A percentile compares a stretch with the other conserved stretches of the same genome.
Evolutionary conservation across 2,888 invertebrate species (phyloP).

Genomic region (Antheraea yamamai): DNA sequence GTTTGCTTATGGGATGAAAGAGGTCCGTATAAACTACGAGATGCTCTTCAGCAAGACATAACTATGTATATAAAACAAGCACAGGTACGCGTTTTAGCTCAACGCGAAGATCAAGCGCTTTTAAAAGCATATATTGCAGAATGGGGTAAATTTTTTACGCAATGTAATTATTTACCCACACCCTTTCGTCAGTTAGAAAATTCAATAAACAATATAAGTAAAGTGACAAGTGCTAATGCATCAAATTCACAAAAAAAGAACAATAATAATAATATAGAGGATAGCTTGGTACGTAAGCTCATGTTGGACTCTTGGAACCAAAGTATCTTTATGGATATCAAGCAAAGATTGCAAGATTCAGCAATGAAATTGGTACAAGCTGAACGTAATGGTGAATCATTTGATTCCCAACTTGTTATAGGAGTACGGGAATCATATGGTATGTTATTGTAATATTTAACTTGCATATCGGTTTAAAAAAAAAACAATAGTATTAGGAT

Average conservation of each 20-base stretch:
- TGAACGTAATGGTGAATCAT: conserved; percentile 98
- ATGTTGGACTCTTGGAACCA: conserved; percentile 99
- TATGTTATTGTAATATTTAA: conserved; percentile 54
- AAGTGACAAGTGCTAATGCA: conserved; percentile 65
- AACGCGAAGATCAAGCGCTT: conserved; percentile 96
- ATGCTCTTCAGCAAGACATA: conserved; percentile 95
- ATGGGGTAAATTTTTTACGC: conserved; percentile 99
- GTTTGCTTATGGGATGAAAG: conserved; percentile 99
- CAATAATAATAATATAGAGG: conserved; percentile 86
- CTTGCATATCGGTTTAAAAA: neutral
- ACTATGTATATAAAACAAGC: conserved; percentile 97
- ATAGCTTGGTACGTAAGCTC: conserved; percentile 95
- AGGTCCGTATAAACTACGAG: conserved; percentile 92
- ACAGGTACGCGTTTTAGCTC: conserved; percentile 93
- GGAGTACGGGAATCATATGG: conserved; percentile 99
- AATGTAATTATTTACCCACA: conserved; percentile 97
- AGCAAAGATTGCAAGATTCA: conserved; percentile 94
- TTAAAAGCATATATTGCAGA: conserved; percentile 98
- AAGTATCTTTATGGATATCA: conserved; percentile 97
- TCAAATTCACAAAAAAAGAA: conserved; percentile 76
- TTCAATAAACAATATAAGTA: conserved; percentile 84
- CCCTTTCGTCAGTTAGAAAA: conserved; percentile 97
- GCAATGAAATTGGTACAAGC: conserved; percentile 99
- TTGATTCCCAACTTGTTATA: conserved; percentile 98
- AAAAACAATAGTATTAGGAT: neutral